Evolutionary conservation across 2,797 vertebrate species (phyloP), one percentile per base, ranked within the genome.

Genomic region (Micropoecilia bifurca): DNA sequence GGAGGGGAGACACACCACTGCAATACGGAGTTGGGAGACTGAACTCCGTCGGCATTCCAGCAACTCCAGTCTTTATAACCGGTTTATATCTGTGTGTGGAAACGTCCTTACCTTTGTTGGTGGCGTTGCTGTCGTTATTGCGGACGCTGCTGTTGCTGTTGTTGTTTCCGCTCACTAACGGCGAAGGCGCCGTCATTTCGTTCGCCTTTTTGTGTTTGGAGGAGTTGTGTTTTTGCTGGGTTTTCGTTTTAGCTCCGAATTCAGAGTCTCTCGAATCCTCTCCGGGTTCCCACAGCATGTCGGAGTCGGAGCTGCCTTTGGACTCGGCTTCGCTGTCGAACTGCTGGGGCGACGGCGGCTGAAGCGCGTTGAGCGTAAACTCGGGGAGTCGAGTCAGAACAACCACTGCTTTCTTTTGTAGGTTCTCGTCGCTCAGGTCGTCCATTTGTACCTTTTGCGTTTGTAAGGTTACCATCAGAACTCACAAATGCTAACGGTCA

Each of bases 291-390:
- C 88, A 92, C 69, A 80, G 78, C 75, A 69, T 74, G 1, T 93
- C 92, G 2, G 91, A 90, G 7, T 86, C 91, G 0, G 86, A 86
- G 74, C 86, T 92, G 75, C 77, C 82, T 33, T 20, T 57, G 13
- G 88, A 90, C 4, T 93, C 91, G 0, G 85, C 81, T 74, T 93
- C 92, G 13, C 91, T 88, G 86, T 91, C 86, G 72, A 90, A 91
- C 83, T 90, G 90, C 61, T 73, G 79, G 8, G 90, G 86, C 0
- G 88, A 88, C 1, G 88, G 89, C 7, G 91, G 86, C n/a, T 79
- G 78, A 47, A 92, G 83, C 33, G 86, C 83, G 1, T 71, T 83
- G 77, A 91, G 76, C 69, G 85, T 88, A 48, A 83, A 84, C 1
- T 85, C 86, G 3, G 91, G 80, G 28, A 93, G 93, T 82, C 88